Evolutionary conservation across 2,113 vertebrate species (phyloP), one percentile per base, ranked within the genome.

Genomic region (Tonatia bakeri): DNA sequence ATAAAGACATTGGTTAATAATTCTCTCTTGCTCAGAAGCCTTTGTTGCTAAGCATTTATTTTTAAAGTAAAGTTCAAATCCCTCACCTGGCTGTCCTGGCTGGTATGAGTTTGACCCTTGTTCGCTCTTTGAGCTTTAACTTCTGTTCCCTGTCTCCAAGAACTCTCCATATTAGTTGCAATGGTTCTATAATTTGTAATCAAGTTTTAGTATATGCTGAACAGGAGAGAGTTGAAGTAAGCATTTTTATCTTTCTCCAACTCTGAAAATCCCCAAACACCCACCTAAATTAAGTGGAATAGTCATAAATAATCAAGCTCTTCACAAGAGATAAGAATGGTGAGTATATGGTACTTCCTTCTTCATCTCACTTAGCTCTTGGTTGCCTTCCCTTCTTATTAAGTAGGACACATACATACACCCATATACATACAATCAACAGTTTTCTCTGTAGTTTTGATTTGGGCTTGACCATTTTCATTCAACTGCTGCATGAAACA

Each of bases 371-470:
- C 33, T 56, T 73, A 86, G n/a, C 87, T 96, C 11, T 26, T 82
- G n/a, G 12, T 92, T 65, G 61, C 67, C 52, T 67, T 91, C 70
- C 16, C n/a, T 17, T 95, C 54, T 93, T 77, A n/a, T 17, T 56
- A 56, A 54, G 3, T 76, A 45, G 70, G 70, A 28, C 14, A 70
- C 13, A 13, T 33, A 24, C 38, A 43, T 73, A 56, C 22, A 59
- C 22, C 10, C 43, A 43, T 33, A 11, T 45, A 43, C 59, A 61
- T 13, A 36, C 31, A 36, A 43, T 70, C n/a, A 13, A 15, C 33
- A 59, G 11, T 82, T 96, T 91, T 83, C 43, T 96, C 22, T 82
- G 22, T 40, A 87, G 47, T 93, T 89, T 86, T 79, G 85, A 86
- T 72, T 28, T 61, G 50, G 38, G 52, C 64, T 70, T 86, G 79